phyloP scores from a whole-genome alignment of 2,888 invertebrate genomes.

The Tethea ocularis region DNA sequence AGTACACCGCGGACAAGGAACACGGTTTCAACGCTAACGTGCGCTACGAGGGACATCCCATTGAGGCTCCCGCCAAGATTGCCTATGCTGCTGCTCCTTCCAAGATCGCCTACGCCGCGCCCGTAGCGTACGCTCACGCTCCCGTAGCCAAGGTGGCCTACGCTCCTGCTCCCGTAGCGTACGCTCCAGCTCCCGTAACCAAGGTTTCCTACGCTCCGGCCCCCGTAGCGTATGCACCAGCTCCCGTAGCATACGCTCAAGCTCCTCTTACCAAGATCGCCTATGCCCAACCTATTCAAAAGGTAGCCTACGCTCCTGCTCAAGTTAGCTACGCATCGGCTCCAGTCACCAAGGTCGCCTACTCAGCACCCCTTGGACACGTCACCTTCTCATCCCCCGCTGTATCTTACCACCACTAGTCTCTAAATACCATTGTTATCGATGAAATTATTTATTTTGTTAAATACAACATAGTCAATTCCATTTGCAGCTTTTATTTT shows the following conservation, averaged over 20 bases:
- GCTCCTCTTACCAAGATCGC: slow-evolving; percentile 39
- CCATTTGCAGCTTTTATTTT: slow-evolving; percentile 53
- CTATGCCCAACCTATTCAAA: slow-evolving; percentile 36
- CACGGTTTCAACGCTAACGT: slow-evolving; percentile 77
- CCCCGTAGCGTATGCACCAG: slow-evolving; percentile 33
- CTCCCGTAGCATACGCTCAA: slow-evolving; percentile 41
- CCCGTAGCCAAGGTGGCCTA: slow-evolving; percentile 31
- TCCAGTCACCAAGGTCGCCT: slow-evolving; percentile 35
- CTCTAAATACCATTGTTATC: slow-evolving; percentile 38
- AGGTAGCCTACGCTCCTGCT: slow-evolving; percentile 41
- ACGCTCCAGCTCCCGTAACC: slow-evolving; percentile 39
- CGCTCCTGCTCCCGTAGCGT: slow-evolving; percentile 34
- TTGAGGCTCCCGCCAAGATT: slow-evolving; percentile 29
- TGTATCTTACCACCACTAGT: slow-evolving; percentile 72
- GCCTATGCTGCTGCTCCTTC: slow-evolving; percentile 42
- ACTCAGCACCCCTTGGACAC: slow-evolving; percentile 48
- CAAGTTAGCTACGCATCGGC: slow-evolving; percentile 29
- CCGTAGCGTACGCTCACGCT: slow-evolving; percentile 32
- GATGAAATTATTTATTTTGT: slow-evolving; percentile 63
- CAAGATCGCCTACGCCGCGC: slow-evolving; percentile 38
- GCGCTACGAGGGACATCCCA: slow-evolving; percentile 70
- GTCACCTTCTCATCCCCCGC: slow-evolving; percentile 67
- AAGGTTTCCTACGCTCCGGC: slow-evolving; percentile 45
- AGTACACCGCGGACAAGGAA: slow-evolving; percentile 71
- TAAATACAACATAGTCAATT: slow-evolving; percentile 55